These are phyloP conservation scores for Amazona vittata DNA, from an alignment of 2,113 vertebrate genomes.

Conservation along the genomic window DNA sequence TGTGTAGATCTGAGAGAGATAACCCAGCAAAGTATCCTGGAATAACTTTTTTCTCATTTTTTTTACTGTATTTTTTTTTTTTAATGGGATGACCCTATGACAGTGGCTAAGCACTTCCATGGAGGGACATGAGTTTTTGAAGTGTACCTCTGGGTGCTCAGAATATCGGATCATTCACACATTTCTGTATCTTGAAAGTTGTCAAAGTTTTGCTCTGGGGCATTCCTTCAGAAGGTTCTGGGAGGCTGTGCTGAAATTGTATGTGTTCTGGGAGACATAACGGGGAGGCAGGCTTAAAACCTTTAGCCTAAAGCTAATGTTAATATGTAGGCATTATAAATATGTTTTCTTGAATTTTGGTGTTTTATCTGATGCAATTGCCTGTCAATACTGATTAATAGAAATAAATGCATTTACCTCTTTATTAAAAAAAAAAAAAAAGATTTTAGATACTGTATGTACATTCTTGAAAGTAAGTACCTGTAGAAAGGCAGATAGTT, in stretches of 20 bases:
- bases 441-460: not conserved
- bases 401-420: not conserved
- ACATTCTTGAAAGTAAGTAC: not conserved
- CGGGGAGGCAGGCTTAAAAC: not conserved
- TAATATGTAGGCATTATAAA: not conserved
- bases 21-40: not conserved
- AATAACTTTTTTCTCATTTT: not conserved
- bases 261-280: not conserved
- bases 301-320: not conserved
- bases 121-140: not conserved
- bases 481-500: not conserved
- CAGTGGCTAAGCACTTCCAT: not conserved
- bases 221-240: not conserved
- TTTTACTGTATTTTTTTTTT: not conserved
- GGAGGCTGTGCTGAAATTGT: not conserved
- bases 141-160: not conserved
- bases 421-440: not conserved
- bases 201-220: not conserved
- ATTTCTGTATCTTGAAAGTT: not conserved
- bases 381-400: not conserved
- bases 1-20: not conserved
- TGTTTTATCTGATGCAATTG: not conserved
- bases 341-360: not conserved
- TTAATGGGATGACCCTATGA: not conserved
- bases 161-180: not conserved